Base-by-base conservation (phyloP, 2,113 vertebrate species). In the Panthera tigris region DNA sequence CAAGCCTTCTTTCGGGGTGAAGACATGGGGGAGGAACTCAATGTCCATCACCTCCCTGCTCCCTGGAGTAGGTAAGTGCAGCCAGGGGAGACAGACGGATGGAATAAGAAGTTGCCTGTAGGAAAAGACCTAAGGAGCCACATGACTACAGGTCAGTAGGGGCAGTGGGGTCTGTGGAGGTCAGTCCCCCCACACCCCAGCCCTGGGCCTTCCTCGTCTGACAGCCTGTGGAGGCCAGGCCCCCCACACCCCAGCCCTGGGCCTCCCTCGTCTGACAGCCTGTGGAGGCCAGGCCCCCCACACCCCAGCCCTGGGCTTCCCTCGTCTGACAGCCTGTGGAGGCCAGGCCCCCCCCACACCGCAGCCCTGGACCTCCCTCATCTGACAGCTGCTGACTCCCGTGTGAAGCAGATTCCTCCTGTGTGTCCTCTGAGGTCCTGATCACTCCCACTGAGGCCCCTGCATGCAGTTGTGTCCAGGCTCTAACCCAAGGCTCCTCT, bases 371-470 rank as follows among this genome's bases (percentile, higher is more conserved):
- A 7, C 8, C 45, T 33, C 48, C 65, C 8, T 45, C 45, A 0
- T 45, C 45, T 45, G 45, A 45, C 45, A 45, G 45, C 45, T 45
- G 2, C 68, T 14, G n/a, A 15, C 7, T 78, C 14, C 27, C 18
- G 74, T 15, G 16, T 3, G 45, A 76, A 48, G 41, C 25, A 16
- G 39, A 7, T 74, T 45, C 13, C 25, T 45, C 73, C 39, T 29
- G 23, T 74, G 23, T 45, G 39, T 45, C 39, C 50, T 31, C 36
- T 2, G 8, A 39, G 39, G 63, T 31, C 81, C 33, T 19, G 18
- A 3, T 18, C 8, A 16, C 33, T 61, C 31, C 48, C 69, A 16
- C 4, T 0, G 29, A 45, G 21, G 21, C 31, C 50, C 7, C 3
- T 48, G 2, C 6, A 52, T 3, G 27, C 18, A 45, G 21, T 15